These are phyloP conservation scores for Arvicanthis niloticus DNA, from an alignment of 2,113 vertebrate genomes.

Conservation along the genomic window DNA sequence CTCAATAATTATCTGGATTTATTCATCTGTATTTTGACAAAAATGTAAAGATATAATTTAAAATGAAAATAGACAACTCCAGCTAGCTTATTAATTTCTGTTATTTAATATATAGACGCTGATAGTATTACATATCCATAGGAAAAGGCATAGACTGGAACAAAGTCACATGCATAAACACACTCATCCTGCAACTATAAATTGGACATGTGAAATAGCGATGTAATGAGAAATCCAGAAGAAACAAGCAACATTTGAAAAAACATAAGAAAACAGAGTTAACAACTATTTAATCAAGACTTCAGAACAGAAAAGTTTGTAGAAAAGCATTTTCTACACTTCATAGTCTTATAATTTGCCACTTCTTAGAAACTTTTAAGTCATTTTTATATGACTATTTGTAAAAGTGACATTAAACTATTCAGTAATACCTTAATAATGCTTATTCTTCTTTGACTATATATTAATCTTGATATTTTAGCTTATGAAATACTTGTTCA, in stretches of 20 bases:
- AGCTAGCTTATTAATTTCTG: neutral
- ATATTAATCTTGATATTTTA: neutral
- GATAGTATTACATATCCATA: neutral
- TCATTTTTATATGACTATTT: constrained; percentile 33
- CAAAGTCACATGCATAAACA: neutral
- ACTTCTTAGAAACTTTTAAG: constrained; percentile 4
- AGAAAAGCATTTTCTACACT: neutral
- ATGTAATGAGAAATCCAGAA: neutral
- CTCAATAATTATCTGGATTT: neutral
- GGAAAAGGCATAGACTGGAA: neutral
- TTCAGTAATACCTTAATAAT: neutral
- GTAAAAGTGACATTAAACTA: neutral
- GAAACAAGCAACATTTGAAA: neutral
- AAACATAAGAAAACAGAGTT: neutral
- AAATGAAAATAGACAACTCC: constrained; percentile 43
- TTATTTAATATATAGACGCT: neutral
- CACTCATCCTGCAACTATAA: neutral
- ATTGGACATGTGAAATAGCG: neutral
- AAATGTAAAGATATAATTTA: constrained; percentile 48
- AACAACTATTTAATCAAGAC: neutral
- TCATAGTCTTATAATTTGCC: neutral
- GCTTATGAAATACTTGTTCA: constrained; percentile 26
- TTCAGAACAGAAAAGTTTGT: neutral
- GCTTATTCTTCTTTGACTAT: neutral
- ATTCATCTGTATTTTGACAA: neutral